Evolutionary conservation across 2,113 vertebrate genomes (phyloP), one percentile per base, ranked within the genome.

Genomic region (Cacatua alba): DNA sequence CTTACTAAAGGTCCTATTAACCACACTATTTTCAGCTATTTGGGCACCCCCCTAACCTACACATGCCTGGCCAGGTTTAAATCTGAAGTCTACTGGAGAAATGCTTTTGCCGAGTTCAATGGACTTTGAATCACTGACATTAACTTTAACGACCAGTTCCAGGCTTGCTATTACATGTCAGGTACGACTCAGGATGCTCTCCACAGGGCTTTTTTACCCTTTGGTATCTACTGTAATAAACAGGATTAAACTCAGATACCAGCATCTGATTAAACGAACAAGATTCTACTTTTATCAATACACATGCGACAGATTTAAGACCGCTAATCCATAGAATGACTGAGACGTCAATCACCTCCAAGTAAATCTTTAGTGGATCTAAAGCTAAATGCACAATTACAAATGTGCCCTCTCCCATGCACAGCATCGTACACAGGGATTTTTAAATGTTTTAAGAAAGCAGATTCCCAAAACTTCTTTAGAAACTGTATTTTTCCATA

Each of bases 391-490:
- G 71, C 18, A 35, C 24, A 59, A 82, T 35, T 70, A 51, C 0
- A 0, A 52, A 79, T 0, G 0, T 72, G 23, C 13, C 78, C 52
- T 49, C 24, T 70, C 37, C 77, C 8, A 9, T 53, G 24, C 68
- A 48, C 41, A 72, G 63, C 74, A 79, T n/a, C 3, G 0, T 17
- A 48, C 26, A 80, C 51, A 69, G 23, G 60, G 21, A 69, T 91
- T 92, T 91, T 44, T 43, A 71, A 57, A 82, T 25, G 48, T 37
- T 92, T 65, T 33, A 68, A 49, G 90, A 81, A 92, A 84, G 24
- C 31, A 85, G 46, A 70, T 82, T 90, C 89, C 53, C 70, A 88
- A 77, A 96, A 94, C 91, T 94, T 94, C 71, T 48, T 64, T 23
- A 29, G 78, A 76, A 88, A 70, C 65, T 11, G 80, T 59, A 49